phyloP scores from a whole-genome alignment of 2,888 invertebrate genomes.

The Meghimatium bilineatum region DNA sequence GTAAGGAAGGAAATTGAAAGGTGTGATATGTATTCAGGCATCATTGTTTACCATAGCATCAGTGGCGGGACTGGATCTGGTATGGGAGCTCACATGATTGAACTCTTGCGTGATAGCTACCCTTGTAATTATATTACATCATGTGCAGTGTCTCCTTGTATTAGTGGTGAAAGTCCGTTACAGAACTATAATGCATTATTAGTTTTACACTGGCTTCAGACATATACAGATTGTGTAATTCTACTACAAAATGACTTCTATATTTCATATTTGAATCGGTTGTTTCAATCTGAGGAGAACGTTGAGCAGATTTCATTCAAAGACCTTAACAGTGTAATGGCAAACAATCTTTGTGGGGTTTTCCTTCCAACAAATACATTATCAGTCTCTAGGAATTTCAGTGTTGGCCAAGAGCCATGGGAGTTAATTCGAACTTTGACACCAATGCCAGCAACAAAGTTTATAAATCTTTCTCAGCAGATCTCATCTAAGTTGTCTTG shows the following conservation, averaged over 20 bases:
- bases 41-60: conserved; percentile 73
- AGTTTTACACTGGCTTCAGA: conserved; percentile 69
- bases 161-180: conserved; percentile 74
- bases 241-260: conserved; percentile 44
- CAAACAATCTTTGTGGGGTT: conserved; percentile 68
- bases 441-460: conserved; percentile 72
- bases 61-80: conserved; percentile 77
- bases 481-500: conserved; percentile 60
- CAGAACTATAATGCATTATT: conserved; percentile 75
- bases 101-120: conserved; percentile 70
- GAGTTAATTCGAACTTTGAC: conserved; percentile 70
- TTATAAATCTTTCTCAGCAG: conserved; percentile 63
- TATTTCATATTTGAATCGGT: conserved; percentile 20
- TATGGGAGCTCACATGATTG: conserved; percentile 71
- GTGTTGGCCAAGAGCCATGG: conserved; percentile 74
- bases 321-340: conserved; percentile 70
- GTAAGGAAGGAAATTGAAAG: conserved; percentile 72
- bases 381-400: conserved; percentile 62
- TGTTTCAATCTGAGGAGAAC: not conserved
- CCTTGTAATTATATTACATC: conserved; percentile 69
- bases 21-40: conserved; percentile 72
- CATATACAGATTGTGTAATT: conserved; percentile 55
- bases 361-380: conserved; percentile 72
- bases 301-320: conserved; percentile 59
- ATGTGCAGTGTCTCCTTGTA: conserved; percentile 72